Evolutionary conservation across 2,113 vertebrate species (phyloP), one percentile per base, ranked within the genome.

Genomic region (Trogon surrucura): DNA sequence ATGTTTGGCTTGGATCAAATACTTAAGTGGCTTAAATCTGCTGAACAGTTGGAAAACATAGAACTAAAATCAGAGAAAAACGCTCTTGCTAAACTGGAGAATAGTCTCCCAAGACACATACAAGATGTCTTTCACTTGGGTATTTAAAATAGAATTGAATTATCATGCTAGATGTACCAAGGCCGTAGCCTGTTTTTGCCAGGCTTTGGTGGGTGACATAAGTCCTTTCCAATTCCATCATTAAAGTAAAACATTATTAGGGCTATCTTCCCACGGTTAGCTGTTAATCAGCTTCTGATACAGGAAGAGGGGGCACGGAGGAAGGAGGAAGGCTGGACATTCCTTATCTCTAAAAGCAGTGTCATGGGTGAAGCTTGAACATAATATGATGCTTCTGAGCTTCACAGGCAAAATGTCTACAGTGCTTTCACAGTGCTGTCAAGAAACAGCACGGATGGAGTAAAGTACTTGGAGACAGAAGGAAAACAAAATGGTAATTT

Each of bases 401-500:
- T 91, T 29, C 60, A 75, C 25, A 51, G 66, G 69, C 34, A 78
- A 85, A 91, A 77, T 47, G 77, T 15, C 80, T 75, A 45, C 30
- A 36, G 66, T 80, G 47, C 32, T 91, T 73, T 89, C 56, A 91
- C 17, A 57, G 34, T 5, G 18, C 13, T 85, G 71, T 89, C 36
- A 81, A 61, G 85, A 81, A 80, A 51, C 23, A 65, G 32, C n/a
- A 71, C 8, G 0, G 0, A 34, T 2, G 0, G 79, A 91, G 77
- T 58, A 80, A 71, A 80, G 74, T 23, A 51, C 21, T 6, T 60
- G 34, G 47, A 89, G 74, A 50, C 50, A 91, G 64, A 32, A 80
- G 32, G 53, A 91, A 88, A 96, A 90, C 66, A 92, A 91, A 89
- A 83, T 30, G 45, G 60, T 82, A 94, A 74, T 70, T 80, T 60